A percentile compares a stretch with the other conserved stretches of the same genome.
phyloP scores from a whole-genome alignment of 2,888 invertebrate genomes.

The Melanophora roralis region DNA sequence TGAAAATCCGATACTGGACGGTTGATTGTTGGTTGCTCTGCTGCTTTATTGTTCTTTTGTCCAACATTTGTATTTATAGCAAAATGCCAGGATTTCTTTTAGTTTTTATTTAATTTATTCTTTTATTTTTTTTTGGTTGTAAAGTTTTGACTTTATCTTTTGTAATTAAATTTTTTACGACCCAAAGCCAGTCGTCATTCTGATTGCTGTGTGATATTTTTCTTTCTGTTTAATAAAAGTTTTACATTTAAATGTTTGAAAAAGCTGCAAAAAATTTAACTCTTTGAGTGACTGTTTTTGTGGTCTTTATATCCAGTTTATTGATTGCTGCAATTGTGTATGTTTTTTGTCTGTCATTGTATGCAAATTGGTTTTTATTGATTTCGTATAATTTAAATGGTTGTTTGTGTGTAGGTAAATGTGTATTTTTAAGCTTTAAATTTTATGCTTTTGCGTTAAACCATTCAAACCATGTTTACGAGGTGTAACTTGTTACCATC shows the following conservation, averaged over 20 bases:
- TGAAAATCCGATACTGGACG: neutral
- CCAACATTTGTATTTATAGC: neutral
- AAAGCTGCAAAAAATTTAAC: neutral
- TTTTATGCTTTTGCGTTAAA: constrained; percentile 39
- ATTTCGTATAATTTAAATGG: constrained; percentile 28
- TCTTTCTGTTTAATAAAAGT: neutral
- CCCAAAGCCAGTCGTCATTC: constrained; percentile 13
- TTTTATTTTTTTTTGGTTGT: constrained; percentile 7
- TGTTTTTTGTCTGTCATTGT: neutral
- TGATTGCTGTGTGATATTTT: constrained; percentile 9
- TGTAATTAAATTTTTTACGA: constrained; percentile 57
- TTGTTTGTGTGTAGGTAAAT: neutral
- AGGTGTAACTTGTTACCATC: neutral
- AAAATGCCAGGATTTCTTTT: constrained; percentile 1
- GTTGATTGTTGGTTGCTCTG: neutral
- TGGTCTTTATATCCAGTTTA: neutral
- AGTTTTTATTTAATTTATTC: neutral
- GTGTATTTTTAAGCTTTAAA: constrained; percentile 21
- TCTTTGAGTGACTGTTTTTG: neutral
- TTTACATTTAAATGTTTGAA: constrained; percentile 1
- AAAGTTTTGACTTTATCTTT: constrained; percentile 10
- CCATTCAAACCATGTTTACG: constrained; percentile 33
- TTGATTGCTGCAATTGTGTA: neutral
- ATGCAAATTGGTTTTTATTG: constrained; percentile 27
- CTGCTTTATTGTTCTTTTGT: constrained; percentile 17